These are phyloP conservation scores for Thamnaconus septentrionalis DNA, from an alignment of 2,113 vertebrate species.

Conservation along the genomic window DNA sequence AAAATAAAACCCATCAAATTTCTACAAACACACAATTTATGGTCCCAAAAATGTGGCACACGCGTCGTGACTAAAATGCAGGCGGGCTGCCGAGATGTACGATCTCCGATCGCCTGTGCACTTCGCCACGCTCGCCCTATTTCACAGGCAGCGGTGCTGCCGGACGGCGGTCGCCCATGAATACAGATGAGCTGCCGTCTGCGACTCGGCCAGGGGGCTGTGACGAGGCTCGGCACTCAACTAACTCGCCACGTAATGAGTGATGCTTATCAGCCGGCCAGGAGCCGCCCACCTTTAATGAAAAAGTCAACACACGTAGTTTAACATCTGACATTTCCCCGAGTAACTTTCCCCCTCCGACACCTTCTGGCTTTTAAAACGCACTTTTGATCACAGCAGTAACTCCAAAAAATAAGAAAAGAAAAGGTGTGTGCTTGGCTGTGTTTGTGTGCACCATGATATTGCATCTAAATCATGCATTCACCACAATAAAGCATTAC, in stretches of 20 bases:
- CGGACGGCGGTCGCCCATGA: constrained; percentile 52
- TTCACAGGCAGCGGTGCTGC: constrained; percentile 46
- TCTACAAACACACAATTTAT: no score
- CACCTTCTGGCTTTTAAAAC: no score
- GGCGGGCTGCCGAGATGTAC: background rate
- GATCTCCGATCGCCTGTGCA: constrained; percentile 13
- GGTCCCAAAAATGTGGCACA: no score
- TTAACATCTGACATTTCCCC: background rate
- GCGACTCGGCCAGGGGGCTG: constrained; percentile 52
- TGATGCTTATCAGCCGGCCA: constrained; percentile 62
- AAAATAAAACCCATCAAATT: no score
- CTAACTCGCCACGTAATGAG: constrained; percentile 67
- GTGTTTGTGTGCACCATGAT: no score
- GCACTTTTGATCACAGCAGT: no score
- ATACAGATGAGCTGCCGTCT: constrained; percentile 66
- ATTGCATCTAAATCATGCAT: no score
- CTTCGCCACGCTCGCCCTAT: constrained; percentile 30
- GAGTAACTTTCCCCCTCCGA: no score
- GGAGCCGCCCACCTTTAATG: constrained; percentile 26
- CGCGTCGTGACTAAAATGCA: background rate
- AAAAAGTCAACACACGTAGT: constrained; percentile 8
- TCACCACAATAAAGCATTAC: no score
- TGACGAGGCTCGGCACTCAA: constrained; percentile 49
- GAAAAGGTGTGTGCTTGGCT: no score
- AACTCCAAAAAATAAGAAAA: no score